phyloP scores from a whole-genome alignment of 2,888 invertebrate genomes.

The Acleris cristana region DNA sequence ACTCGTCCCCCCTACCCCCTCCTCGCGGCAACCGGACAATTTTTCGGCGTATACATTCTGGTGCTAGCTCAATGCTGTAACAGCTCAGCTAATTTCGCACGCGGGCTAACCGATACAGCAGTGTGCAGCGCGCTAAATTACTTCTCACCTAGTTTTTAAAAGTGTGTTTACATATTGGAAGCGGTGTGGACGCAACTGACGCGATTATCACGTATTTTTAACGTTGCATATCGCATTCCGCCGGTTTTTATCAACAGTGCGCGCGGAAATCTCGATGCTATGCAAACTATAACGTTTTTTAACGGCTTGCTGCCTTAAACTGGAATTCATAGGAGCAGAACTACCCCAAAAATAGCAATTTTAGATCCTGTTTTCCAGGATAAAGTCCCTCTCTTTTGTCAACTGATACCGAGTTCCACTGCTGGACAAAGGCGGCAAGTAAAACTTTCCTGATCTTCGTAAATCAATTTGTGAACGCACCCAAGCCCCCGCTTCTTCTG shows the following conservation, averaged over 20 bases:
- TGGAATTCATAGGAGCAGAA: too few species aligned
- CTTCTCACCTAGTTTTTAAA: slow-evolving; percentile 45
- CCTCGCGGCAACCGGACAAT: slow-evolving; percentile 60
- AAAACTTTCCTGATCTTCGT: too few species aligned
- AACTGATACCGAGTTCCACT: too few species aligned
- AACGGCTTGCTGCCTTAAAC: neutral
- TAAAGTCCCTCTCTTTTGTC: too few species aligned
- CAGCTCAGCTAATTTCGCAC: slow-evolving; percentile 48
- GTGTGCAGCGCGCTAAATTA: slow-evolving; percentile 51
- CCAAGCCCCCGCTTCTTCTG: too few species aligned
- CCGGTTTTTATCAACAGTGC: slow-evolving; percentile 55
- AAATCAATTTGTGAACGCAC: too few species aligned
- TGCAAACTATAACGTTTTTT: slow-evolving; percentile 43
- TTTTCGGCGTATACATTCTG: slow-evolving; percentile 67
- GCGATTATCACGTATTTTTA: slow-evolving; percentile 70
- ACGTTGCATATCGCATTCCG: slow-evolving; percentile 67
- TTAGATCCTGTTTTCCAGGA: too few species aligned
- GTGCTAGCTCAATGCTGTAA: slow-evolving; percentile 58
- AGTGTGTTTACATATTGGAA: slow-evolving; percentile 43
- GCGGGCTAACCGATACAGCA: slow-evolving; percentile 52
- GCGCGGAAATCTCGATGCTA: slow-evolving; percentile 50
- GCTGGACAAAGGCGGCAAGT: too few species aligned
- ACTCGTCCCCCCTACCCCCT: slow-evolving; percentile 66
- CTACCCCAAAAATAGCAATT: too few species aligned
- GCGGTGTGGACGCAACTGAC: slow-evolving; percentile 53